Evolutionary conservation across 1,140 invertebrate species (phyloP).

Genomic region (Drosophila pruinosa): DNA sequence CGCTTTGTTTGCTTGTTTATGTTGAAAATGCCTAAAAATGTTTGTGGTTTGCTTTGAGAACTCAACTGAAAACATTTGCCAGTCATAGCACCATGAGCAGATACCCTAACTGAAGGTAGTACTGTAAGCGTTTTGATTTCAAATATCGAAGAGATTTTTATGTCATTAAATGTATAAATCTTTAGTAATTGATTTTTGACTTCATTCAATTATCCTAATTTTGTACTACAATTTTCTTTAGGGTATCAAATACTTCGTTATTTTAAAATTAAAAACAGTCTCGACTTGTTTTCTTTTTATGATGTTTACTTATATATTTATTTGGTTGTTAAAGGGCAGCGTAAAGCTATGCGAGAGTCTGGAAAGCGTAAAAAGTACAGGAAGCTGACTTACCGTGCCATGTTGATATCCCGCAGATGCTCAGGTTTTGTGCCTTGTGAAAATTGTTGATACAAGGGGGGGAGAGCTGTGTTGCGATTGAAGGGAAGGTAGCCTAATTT

Average conservation of each 20-base stretch:
- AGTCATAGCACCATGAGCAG: constrained; percentile 2
- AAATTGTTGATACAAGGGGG: background rate
- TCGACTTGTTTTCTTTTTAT: background rate
- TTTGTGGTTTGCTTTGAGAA: constrained; percentile 43
- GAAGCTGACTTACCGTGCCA: constrained; percentile 59
- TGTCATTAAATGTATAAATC: no score
- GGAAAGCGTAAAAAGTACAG: constrained; percentile 6
- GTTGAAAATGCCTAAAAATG: constrained; percentile 40
- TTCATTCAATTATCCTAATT: no score
- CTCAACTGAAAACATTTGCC: constrained; percentile 60
- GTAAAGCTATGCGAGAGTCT: background rate
- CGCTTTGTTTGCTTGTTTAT: constrained; percentile 34
- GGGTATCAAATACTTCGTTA: background rate
- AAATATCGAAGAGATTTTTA: no score
- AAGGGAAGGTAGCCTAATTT: constrained; percentile 8
- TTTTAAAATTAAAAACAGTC: background rate
- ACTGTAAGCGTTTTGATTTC: no score
- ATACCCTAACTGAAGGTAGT: constrained; percentile 7
- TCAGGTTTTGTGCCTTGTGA: background rate
- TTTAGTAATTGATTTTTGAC: no score
- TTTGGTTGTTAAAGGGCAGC: background rate
- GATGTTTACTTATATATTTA: background rate
- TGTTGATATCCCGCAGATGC: constrained; percentile 37
- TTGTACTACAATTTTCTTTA: no score
- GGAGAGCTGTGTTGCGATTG: background rate